These are phyloP conservation scores for Corythoichthys haematopterus DNA, from an alignment of 2,113 vertebrate species.

Conservation along the genomic window DNA sequence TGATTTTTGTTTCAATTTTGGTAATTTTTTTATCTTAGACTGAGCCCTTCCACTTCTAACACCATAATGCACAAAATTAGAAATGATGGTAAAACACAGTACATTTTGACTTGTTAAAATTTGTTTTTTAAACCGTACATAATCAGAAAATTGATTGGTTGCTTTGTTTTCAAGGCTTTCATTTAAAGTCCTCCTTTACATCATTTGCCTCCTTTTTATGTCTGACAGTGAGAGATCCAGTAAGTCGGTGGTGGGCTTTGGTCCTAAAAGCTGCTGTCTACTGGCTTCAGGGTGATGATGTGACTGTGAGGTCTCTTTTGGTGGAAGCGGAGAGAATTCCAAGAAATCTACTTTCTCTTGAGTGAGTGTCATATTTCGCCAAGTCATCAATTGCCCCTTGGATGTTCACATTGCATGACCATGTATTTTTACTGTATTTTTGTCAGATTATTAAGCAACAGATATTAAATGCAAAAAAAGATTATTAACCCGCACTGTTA, in stretches of 20 bases:
- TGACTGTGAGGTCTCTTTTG: constrained; percentile 75
- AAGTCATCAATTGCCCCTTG: not conserved
- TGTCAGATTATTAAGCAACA: not conserved
- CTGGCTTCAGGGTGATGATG: constrained; percentile 90
- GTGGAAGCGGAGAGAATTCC: constrained; percentile 87
- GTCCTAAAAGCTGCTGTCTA: constrained; percentile 80
- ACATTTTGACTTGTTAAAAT: not conserved
- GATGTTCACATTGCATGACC: not conserved
- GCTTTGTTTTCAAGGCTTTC: not conserved
- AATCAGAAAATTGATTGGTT: not conserved
- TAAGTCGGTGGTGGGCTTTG: constrained; percentile 93
- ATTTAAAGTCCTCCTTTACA: not conserved
- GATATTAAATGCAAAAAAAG: too few species aligned
- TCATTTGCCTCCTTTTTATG: not conserved
- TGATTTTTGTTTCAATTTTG: not conserved
- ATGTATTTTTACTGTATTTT: not conserved
- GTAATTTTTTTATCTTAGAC: not conserved
- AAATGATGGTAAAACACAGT: too few species aligned
- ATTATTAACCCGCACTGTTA: too few species aligned
- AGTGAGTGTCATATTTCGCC: constrained; percentile 71
- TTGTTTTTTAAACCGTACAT: not conserved
- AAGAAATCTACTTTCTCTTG: constrained; percentile 81
- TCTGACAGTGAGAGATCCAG: constrained; percentile 79
- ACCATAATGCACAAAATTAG: not conserved
- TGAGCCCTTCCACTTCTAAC: not conserved